Evolutionary conservation across 2,888 invertebrate genomes (phyloP).

Genomic region (Eumacrocentrus americanus): DNA sequence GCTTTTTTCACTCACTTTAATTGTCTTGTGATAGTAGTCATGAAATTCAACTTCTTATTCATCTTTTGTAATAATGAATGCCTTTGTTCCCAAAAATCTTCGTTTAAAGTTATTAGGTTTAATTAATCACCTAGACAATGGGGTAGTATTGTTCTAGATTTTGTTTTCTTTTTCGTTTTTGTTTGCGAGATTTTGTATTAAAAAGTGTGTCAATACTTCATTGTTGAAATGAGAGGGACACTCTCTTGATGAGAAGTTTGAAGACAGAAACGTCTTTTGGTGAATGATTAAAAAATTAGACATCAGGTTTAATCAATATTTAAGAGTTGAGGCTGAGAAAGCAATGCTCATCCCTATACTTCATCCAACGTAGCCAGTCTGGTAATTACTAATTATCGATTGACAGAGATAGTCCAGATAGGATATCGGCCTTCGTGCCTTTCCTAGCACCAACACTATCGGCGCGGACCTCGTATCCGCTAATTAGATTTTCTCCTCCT

Average conservation of each 20-base stretch:
- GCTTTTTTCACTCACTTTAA: background rate
- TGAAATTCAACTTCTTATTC: background rate
- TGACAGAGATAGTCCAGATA: conserved; percentile 25
- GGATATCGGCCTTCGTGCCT: conserved; percentile 10
- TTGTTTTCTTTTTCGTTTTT: background rate
- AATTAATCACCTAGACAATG: no score
- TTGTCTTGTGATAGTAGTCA: background rate
- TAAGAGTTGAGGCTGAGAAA: conserved; percentile 8
- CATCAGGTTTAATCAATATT: conserved; percentile 13
- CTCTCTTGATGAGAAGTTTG: no score
- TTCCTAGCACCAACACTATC: conserved; percentile 14
- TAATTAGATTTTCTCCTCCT: conserved; percentile 31
- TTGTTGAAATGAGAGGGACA: no score
- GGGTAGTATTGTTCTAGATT: no score
- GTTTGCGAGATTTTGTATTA: background rate
- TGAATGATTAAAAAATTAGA: background rate
- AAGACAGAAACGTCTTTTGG: background rate
- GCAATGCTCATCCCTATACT: background rate
- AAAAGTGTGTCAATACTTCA: background rate
- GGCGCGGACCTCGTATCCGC: conserved; percentile 23
- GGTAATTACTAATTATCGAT: conserved; percentile 32
- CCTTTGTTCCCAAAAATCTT: no score
- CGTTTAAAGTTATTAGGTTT: no score
- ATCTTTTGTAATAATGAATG: background rate
- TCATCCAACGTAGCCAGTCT: background rate